phyloP scores from a whole-genome alignment of 2,888 invertebrate species.

The Zelleria hepariella region DNA sequence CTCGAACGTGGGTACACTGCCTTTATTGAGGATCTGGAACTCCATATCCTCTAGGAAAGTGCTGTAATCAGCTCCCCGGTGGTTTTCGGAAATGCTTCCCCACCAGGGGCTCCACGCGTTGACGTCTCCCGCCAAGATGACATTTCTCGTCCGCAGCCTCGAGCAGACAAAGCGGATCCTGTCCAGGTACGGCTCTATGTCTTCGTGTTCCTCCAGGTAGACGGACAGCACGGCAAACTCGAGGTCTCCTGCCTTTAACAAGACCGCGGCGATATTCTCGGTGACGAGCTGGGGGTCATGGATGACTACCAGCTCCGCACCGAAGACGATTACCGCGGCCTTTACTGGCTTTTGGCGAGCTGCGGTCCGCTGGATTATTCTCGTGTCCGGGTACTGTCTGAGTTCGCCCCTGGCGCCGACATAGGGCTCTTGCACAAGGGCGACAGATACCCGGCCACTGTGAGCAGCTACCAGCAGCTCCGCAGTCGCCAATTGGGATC shows the following conservation, averaged over 20 bases:
- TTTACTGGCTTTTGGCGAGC: slow-evolving; percentile 1
- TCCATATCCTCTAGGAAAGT: slow-evolving; percentile 14
- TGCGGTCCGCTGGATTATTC: background rate
- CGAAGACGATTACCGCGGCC: slow-evolving; percentile 8
- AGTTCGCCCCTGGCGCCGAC: slow-evolving; percentile 1
- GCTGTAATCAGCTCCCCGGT: slow-evolving; percentile 12
- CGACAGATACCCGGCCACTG: background rate
- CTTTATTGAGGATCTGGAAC: slow-evolving; percentile 15
- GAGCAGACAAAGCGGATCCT: background rate
- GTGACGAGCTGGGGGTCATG: background rate
- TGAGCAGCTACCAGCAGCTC: slow-evolving; percentile 1
- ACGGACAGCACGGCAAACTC: slow-evolving; percentile 8
- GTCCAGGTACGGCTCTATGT: slow-evolving; percentile 10
- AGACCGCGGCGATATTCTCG: background rate
- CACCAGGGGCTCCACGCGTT: slow-evolving; percentile 11
- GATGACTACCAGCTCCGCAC: background rate
- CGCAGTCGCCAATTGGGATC: background rate
- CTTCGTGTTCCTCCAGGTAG: slow-evolving; percentile 16
- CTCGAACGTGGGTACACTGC: slow-evolving; percentile 16
- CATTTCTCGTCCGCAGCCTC: background rate
- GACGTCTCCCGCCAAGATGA: slow-evolving; percentile 9
- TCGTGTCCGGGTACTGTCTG: background rate
- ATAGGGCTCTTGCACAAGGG: slow-evolving; percentile 9
- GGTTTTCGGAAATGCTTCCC: slow-evolving; percentile 10
- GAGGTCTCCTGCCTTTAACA: background rate